A percentile compares a stretch with the other conserved stretches of the same genome.
phyloP scores from a whole-genome alignment of 2,888 invertebrate genomes.

The Eledone cirrhosa region DNA sequence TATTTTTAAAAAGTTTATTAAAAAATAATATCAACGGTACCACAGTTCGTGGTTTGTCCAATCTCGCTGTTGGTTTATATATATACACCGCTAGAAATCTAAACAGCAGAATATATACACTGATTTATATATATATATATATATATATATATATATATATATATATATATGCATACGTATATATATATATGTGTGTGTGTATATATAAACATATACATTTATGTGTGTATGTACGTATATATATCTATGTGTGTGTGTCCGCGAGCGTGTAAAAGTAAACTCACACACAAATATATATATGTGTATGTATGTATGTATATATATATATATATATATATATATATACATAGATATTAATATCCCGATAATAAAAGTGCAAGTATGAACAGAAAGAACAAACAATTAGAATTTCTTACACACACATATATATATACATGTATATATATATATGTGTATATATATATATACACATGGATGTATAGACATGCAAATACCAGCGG shows the following conservation, averaged over 20 bases:
- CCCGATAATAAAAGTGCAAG: background rate
- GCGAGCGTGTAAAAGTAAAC: background rate
- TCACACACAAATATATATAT: background rate
- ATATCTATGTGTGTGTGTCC: background rate
- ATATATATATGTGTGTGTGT: background rate
- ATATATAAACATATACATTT: background rate
- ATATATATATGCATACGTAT: background rate
- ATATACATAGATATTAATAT: background rate
- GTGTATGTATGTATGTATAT: background rate
- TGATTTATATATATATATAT: conserved; percentile 3
- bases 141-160: background rate
- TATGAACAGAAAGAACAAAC: background rate
- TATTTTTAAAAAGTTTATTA: no score
- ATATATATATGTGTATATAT: background rate
- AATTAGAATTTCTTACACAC: background rate
- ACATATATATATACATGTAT: background rate
- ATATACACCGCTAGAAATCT: no score
- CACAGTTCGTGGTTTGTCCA: no score
- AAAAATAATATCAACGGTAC: no score
- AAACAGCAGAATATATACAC: no score
- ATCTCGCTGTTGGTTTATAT: background rate
- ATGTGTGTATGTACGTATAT: background rate
- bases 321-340: background rate
- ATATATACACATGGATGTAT: background rate
- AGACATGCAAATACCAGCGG: no score